Evolutionary conservation across 2,797 vertebrate genomes (phyloP), one percentile per base, ranked within the genome.

Genomic region (Syngnathus acus): DNA sequence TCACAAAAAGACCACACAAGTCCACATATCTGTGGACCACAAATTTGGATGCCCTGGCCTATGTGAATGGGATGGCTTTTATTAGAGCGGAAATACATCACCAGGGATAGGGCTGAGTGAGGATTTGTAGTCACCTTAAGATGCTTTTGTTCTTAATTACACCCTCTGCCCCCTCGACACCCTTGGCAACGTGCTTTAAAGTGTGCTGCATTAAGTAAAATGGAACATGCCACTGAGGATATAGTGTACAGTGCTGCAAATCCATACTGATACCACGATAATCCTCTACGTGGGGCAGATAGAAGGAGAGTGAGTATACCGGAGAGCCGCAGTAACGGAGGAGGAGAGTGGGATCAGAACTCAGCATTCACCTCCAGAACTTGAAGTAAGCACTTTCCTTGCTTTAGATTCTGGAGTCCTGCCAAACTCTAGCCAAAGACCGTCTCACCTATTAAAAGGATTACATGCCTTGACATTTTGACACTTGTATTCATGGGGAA

Each of bases 381-480:
- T 72, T 78, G 69, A 69, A 75, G 79, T 83, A 86, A 84, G 81
- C 82, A 81, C 72, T 82, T 79, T 80, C 70, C 65, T 64, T 66
- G 57, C 70, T 66, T 72, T 72, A 8, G 40, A 77, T 72, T 72
- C 70, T 87, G 84, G 80, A 78, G 61, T 50, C 1, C 17, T 0
- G 84, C 85, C 86, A 81, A 71, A 63, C 68, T 72, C 72, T 53
- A 78, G 75, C 73, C 19, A 64, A 80, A 63, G 68, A 80, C 85
- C 75, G 77, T 67, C 53, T 69, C 83, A 79, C 84, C 82, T 76
- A 76, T 67, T 87, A 77, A 88, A 85, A 86, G 84, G 86, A 90
- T 89, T 89, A 90, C 88, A 90, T 72, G 79, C 80, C 80, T 86
- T 82, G 84, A 85, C 88, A 82, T 85, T 84, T 77, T 86, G 86